Base-by-base conservation (phyloP, 2,888 invertebrate genomes). In the Sphaerophoria rueppellii region DNA sequence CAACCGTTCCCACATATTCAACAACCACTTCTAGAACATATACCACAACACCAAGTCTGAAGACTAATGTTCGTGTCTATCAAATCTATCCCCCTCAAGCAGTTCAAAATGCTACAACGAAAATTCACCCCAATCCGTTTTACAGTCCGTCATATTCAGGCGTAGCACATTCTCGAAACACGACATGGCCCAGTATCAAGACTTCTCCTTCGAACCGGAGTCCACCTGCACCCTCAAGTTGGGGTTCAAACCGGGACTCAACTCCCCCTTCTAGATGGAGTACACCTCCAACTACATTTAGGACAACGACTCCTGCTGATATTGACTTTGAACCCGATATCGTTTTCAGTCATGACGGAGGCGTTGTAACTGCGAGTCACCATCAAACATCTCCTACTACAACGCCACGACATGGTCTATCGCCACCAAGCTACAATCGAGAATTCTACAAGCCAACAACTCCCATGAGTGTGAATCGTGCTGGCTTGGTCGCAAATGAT, bases 141-240 rank as follows among this genome's bases (percentile, higher is more conserved):
- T 91, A 91, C 24, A 91, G 90, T 87, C 88, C 89, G 0, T 83
- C 90, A 3, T 91, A 91, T 86, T 87, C 91, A 0, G 91, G 89
- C 0, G 91, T 91, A 11, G 86, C 90, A 0, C 91, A 91, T 79
- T 89, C 90, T 0, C 88, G 83, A 5, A 89, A 90, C 69, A 69
- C 87, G 16, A 78, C 89, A 11, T 89, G 90, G 89, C 61, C 74
- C 11, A 55, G 52, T 11, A 65, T 65, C 12, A 79, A 80, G 34
- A 76, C 75, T 0, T 75, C 85, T 34, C 24, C 65, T n/a, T 61
- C 67, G 5, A 46, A 7, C 7, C 50, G 14, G n/a, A 50, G 60
- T 11, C 70, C 75, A n/a, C 24, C 71, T 34, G 12, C 69, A 35
- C 67, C 70, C 9, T 34, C 24, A 24, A 24, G 24, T 24, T 24